These are phyloP conservation scores for Pavo muticus DNA, from an alignment of 2,113 vertebrate genomes.

Conservation along the genomic window DNA sequence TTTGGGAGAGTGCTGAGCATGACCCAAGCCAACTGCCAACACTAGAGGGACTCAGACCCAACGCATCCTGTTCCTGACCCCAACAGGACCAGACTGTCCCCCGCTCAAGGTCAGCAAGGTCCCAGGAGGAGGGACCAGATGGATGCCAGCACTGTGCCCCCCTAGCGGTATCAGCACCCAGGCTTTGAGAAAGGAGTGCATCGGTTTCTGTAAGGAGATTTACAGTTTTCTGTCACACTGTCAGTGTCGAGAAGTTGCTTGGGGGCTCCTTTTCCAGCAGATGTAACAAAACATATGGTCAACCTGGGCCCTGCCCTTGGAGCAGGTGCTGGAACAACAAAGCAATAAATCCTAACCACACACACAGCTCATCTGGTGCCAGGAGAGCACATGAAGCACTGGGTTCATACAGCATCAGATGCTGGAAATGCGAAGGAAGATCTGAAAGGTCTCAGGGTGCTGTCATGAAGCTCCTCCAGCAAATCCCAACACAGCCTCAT, in stretches of 20 bases:
- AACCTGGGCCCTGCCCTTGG: accelerated
- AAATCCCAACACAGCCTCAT: conserved; percentile 13
- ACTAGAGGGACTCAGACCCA: background rate
- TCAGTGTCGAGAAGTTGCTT: background rate
- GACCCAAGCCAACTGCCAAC: accelerated
- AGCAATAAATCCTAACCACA: background rate
- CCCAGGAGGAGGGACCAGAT: conserved; percentile 8
- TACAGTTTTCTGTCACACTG: background rate
- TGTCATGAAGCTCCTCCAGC: background rate
- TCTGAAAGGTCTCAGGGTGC: background rate
- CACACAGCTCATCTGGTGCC: accelerated
- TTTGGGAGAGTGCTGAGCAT: background rate
- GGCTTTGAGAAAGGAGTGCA: conserved; percentile 35
- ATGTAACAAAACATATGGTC: background rate
- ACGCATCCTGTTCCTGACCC: background rate
- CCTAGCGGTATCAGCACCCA: background rate
- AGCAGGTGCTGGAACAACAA: background rate
- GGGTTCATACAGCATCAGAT: accelerated
- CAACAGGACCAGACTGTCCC: background rate
- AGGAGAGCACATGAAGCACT: accelerated
- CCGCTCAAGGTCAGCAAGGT: accelerated
- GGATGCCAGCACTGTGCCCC: background rate
- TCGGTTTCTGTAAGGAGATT: conserved; percentile 36
- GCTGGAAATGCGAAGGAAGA: accelerated
- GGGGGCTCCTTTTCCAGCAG: background rate